Evolutionary conservation across 2,113 vertebrate species (phyloP).

Genomic region (Grammomys surdaster): DNA sequence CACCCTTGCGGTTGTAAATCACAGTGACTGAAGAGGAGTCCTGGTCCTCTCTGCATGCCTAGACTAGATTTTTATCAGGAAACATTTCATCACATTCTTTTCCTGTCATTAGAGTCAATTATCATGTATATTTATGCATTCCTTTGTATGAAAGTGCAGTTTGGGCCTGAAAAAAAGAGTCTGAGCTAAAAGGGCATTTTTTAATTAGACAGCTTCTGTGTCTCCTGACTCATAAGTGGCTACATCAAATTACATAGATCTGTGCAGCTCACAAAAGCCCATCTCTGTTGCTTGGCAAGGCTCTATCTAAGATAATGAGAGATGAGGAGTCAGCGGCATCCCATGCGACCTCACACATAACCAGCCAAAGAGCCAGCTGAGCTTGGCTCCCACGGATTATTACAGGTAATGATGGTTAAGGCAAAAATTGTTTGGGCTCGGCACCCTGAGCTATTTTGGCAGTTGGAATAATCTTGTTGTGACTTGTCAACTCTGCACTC

Average conservation of each 20-base stretch:
- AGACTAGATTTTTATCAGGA: conserved; percentile 81
- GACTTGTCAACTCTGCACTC: conserved; percentile 76
- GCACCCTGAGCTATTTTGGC: conserved; percentile 67
- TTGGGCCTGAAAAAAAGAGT: conserved; percentile 69
- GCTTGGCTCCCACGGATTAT: conserved; percentile 58
- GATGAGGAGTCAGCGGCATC: conserved; percentile 38
- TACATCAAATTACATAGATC: conserved; percentile 63
- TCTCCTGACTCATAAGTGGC: conserved; percentile 74
- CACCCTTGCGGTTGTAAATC: conserved; percentile 69
- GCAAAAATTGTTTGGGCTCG: conserved; percentile 58
- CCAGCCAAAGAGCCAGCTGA: conserved; percentile 31
- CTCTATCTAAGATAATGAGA: conserved; percentile 19
- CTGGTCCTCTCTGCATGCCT: conserved; percentile 61
- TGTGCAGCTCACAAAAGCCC: neutral
- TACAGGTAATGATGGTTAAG: conserved; percentile 71
- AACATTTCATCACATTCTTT: conserved; percentile 81
- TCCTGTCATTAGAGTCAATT: conserved; percentile 82
- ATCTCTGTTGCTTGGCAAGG: conserved; percentile 35
- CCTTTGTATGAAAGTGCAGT: conserved; percentile 74
- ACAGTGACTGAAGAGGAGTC: conserved; percentile 49
- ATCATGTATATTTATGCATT: conserved; percentile 81
- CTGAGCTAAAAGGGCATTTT: conserved; percentile 71
- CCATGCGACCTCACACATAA: conserved; percentile 42
- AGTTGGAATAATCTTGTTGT: conserved; percentile 69
- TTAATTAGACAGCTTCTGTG: conserved; percentile 76